Percentiles rank a stretch among this genome's conserved stretches.
These are phyloP conservation scores for Andrena cerasifolii DNA, from an alignment of 1,140 invertebrate genomes.

Conservation along the genomic window DNA sequence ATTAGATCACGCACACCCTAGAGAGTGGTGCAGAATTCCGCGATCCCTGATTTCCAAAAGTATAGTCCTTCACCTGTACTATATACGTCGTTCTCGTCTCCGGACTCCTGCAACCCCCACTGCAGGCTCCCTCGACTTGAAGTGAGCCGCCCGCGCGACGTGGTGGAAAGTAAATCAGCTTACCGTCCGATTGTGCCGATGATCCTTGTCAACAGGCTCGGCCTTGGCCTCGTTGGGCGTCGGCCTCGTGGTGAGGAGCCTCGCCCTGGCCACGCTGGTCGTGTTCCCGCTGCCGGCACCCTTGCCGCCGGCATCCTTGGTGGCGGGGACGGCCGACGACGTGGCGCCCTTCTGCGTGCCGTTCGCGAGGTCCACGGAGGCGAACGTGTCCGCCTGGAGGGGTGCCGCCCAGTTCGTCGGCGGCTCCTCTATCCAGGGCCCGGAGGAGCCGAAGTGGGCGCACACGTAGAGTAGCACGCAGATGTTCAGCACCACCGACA, in stretches of 20 bases:
- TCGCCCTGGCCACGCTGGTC: slow-evolving; percentile 30
- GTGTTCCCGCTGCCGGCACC: slow-evolving; percentile 23
- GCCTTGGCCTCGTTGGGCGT: slow-evolving; percentile 49
- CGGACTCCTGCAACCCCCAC: no score
- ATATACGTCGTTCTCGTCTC: no score
- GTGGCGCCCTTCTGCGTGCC: slow-evolving; percentile 56
- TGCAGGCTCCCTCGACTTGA: background rate
- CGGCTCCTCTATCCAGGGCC: slow-evolving; percentile 79
- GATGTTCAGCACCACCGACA: slow-evolving; percentile 89
- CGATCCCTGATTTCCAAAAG: no score
- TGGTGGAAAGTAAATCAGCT: slow-evolving; percentile 4
- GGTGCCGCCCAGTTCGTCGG: slow-evolving; percentile 70
- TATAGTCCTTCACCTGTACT: no score
- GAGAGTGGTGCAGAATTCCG: no score
- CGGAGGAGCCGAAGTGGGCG: slow-evolving; percentile 81
- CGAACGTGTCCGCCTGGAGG: slow-evolving; percentile 67
- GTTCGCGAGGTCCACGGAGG: slow-evolving; percentile 58
- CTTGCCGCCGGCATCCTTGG: slow-evolving; percentile 17
- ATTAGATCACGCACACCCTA: no score
- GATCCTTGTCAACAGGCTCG: slow-evolving; percentile 36
- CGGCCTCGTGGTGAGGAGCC: slow-evolving; percentile 42
- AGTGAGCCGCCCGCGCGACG: background rate
- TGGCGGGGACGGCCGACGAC: slow-evolving; percentile 18
- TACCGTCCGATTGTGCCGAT: slow-evolving; percentile 67
- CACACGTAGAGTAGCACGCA: slow-evolving; percentile 88